Evolutionary conservation across 2,797 vertebrate genomes (phyloP).

Genomic region (Alauda arvensis): DNA sequence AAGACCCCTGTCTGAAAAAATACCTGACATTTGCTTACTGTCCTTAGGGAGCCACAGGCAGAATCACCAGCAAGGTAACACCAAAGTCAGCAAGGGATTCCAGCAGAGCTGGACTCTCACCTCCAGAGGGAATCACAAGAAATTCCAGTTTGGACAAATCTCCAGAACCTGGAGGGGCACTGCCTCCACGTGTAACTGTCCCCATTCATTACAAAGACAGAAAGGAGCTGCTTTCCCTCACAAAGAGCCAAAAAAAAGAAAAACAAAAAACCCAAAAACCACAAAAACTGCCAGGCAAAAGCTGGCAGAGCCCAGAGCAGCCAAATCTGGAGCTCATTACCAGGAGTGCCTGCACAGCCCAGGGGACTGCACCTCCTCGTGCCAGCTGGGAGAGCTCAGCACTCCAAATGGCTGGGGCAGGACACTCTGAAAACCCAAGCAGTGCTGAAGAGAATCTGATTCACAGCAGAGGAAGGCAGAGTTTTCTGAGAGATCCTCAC

Average conservation of each 20-base stretch:
- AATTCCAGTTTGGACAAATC: background rate
- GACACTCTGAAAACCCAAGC: background rate
- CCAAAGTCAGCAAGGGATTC: background rate
- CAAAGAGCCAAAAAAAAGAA: background rate
- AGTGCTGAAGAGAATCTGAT: background rate
- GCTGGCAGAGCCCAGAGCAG: background rate
- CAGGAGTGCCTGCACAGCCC: rapidly evolving
- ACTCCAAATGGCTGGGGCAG: background rate
- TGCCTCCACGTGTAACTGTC: background rate
- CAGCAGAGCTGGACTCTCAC: background rate
- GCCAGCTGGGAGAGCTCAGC: background rate
- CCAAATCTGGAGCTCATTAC: background rate
- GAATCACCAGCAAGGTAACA: background rate
- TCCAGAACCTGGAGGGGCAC: background rate
- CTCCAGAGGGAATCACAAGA: background rate
- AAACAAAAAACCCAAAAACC: background rate
- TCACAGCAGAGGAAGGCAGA: background rate
- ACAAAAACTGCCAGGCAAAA: background rate
- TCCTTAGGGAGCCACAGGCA: background rate
- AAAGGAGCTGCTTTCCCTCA: conserved; percentile 6
- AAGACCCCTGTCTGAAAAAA: background rate
- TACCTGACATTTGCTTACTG: background rate
- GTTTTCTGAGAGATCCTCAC: background rate
- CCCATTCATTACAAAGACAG: background rate
- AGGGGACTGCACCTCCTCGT: background rate